Base-by-base conservation (phyloP, 1,140 invertebrate genomes). In the Aphidius ervi region DNA sequence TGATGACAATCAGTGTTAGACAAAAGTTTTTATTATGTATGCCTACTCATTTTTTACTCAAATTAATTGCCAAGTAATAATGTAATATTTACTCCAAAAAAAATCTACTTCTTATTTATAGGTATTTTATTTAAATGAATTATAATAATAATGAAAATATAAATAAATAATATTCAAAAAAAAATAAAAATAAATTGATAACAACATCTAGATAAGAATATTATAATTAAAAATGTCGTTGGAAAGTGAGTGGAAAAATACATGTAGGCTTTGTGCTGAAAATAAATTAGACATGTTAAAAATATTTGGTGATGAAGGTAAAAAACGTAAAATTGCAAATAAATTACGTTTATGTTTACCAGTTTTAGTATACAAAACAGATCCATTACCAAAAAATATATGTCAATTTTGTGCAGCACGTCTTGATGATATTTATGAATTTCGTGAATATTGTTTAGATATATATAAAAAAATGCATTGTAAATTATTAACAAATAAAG, bases 361-460 rank as follows among this genome's bases (percentile, higher is more conserved):
- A 6, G 68, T 76, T 9, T 56, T 76, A 52, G 74, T 76, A 0
- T 76, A 76, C 57, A 71, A 73, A 64, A 73, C 67, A 10, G 74
- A 76, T 64, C 74, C 74, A 23, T 61, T 76, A 65, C 74, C 74
- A 37, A 76, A 76, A 59, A 68, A 74, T 65, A 75, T 76, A 40
- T 76, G 74, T 47, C 74, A 76, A 58, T 76, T 74, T 52, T 76
- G 74, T 31, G 74, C 74, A 7, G 73, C 74, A 1, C 68, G 73
- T 46, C 37, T 76, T 0, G 74, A 76, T 42, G 74, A 76, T 45
- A 70, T 63, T 37, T 76, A 68, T 41, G 72, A 75, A 47, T 76
- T 76, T 49, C 64, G 74, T 37, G 72, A 76, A 49, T 65, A 69
- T 42, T 76, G 74, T 52, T 56, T 76, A 9, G 69, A 64, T 42